Base-by-base conservation (phyloP, 2,888 invertebrate genomes). In the Pristionchus japonicus region DNA sequence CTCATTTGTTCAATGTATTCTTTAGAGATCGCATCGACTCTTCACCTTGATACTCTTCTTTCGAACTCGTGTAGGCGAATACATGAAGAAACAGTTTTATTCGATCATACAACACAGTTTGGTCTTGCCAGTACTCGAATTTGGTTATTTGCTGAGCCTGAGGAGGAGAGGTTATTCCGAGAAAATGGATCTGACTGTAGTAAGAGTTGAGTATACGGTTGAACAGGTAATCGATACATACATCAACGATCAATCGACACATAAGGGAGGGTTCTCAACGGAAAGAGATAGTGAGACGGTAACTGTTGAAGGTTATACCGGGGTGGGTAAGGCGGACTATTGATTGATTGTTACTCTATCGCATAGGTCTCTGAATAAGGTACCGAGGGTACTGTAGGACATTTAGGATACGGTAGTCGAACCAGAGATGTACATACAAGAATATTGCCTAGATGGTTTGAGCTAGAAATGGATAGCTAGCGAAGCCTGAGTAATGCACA, bases 1-100 rank as follows among this genome's bases (percentile, higher is more conserved):
- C n/a, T n/a, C n/a, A n/a, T n/a, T n/a, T n/a, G n/a, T n/a, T 67
- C 27, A 77, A 70, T 77, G 77, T 77, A 77, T 77, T 77, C 37
- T 77, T 43, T 47, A 77, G 77, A 77, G 77, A 77, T 77, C 40
- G 7, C 43, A n/a, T 40, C 77, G 43, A 77, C 77, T 77, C 77
- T 70, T 70, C 43, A n/a, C 43, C 11, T 43, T 43, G n/a, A 27
- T n/a, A 27, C 15, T 70, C 7, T 37, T 34, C 27, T 40, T 77
- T 40, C 43, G 77, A 70, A 37, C 34, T 9, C 37, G 13, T 13
- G 3, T 1, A 77, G 57, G n/a, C 43, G 27, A 77, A 40, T 11
- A 43, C 11, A 77, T 27, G 13, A 43, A 23, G 20, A 77, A 40
- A 77, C 77, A 77, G 27, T 13, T 77, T 77, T n/a, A 70, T 70